A percentile compares a stretch with the other conserved stretches of the same genome.
Conservation (phyloP, 2,888 invertebrate species). For the Proisotoma minuta region DNA sequence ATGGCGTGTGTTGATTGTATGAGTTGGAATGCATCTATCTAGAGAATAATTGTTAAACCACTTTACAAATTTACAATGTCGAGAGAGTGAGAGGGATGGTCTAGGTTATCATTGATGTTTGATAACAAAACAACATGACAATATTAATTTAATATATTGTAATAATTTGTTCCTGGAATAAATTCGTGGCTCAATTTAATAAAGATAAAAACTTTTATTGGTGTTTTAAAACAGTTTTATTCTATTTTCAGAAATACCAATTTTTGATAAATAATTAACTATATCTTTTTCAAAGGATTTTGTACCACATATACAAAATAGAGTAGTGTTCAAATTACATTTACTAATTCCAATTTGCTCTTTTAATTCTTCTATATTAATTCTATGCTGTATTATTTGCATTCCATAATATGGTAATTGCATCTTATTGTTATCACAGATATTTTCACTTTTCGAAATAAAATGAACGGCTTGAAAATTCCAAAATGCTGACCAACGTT, state of each 20-base stretch:
- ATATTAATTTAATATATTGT: too few species aligned
- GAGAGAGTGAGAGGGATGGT: too few species aligned
- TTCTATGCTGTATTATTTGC: slow-evolving; percentile 52
- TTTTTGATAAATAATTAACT: slow-evolving; percentile 46
- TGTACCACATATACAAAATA: slow-evolving; percentile 62
- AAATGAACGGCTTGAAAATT: slow-evolving; percentile 67
- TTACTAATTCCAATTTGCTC: slow-evolving; percentile 49
- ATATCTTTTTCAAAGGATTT: slow-evolving; percentile 57
- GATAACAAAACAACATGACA: too few species aligned
- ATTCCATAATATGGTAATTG: slow-evolving; percentile 58
- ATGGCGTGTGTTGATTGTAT: too few species aligned
- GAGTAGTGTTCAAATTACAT: slow-evolving; percentile 47
- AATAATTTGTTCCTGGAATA: too few species aligned
- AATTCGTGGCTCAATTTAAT: too few species aligned
- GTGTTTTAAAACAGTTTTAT: not conserved
- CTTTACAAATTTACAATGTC: too few species aligned
- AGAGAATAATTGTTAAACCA: too few species aligned
- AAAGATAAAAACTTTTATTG: too few species aligned
- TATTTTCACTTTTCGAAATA: slow-evolving; percentile 51
- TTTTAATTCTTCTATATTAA: slow-evolving; percentile 51
- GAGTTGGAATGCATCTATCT: too few species aligned
- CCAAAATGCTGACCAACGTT: slow-evolving; percentile 62
- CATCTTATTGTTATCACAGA: slow-evolving; percentile 23
- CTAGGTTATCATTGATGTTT: too few species aligned
- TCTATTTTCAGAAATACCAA: slow-evolving; percentile 40